Evolutionary conservation across 53 echinoderm and acorn worm genomes (phyloP), one percentile per base, ranked within the genome.

Genomic region (Mesocentrotus franciscanus): DNA sequence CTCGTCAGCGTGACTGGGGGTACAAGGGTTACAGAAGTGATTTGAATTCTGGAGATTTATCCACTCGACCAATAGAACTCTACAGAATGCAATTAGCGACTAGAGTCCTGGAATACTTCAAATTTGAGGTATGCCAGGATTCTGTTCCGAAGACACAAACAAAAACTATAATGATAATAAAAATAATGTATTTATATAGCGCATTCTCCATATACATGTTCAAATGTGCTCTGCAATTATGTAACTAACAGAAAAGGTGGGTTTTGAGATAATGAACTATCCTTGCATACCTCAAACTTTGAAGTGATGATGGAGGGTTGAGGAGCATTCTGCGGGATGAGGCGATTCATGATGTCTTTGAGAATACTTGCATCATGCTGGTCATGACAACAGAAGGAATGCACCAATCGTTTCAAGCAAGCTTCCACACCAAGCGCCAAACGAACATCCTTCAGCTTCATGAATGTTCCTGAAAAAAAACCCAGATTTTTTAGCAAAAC

Each of bases 391-490:
- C 98, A 98, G 96, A 98, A 99, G 60, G 92, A 96, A 89, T 61
- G 96, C 34, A 99, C 57, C 11, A 99, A 92, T 16, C 95, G 64
- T 71, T 95, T 97, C 61, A 99, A 85, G 72, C 94, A 94, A 24
- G 92, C 95, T 74, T 99, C 99, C 2, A 98, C 96, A 61, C 97
- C 97, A 26, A 99, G 96, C 16, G 99, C 99, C 99, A 97, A 99
- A 20, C 94, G 93, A 26, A 78, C 95, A 74, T 99, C 97, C 20
- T 84, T 94, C 61, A 99, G 95, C 64, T 95, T 97, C n/a, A 98
- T 90, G 92, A 93, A 94, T 42, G 81, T 89, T 9, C 97, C 98
- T 97, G 85, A 64, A 1, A 59, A 84, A 61, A 71, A 71, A 91
- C 71, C 10, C 13, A 30, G 9, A 30, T 12, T 30, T 56, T 90